Evolutionary conservation across 2,888 invertebrate species (phyloP).

Genomic region (Orthosia gracilis): DNA sequence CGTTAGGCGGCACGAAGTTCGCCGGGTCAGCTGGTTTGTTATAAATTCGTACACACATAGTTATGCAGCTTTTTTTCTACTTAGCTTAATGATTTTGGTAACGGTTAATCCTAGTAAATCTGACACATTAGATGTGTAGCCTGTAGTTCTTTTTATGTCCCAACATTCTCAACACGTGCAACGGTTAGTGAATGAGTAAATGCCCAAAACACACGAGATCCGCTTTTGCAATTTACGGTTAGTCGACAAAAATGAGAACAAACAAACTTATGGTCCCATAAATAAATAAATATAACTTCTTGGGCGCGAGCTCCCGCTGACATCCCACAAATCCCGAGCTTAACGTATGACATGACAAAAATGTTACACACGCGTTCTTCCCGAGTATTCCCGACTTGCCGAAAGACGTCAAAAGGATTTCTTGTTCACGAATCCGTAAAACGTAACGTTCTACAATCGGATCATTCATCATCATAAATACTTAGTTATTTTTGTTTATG

Average conservation of each 20-base stretch:
- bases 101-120: too few relatives aligned
- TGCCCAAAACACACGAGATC: slow-evolving; percentile 5
- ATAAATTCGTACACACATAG: too few relatives aligned
- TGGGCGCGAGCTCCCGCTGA: slow-evolving; percentile 25
- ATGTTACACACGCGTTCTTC: slow-evolving; percentile 55
- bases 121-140: background rate
- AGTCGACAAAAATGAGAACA: slow-evolving; percentile 28
- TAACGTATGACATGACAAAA: slow-evolving; percentile 62
- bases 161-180: background rate
- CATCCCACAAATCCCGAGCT: slow-evolving; percentile 58
- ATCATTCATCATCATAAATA: slow-evolving; percentile 57
- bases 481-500: slow-evolving; percentile 63
- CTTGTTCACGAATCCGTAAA: slow-evolving; percentile 45
- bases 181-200: slow-evolving; percentile 2
- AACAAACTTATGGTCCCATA: slow-evolving; percentile 40
- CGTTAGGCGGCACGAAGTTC: too few relatives aligned
- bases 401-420: slow-evolving; percentile 65
- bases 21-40: too few relatives aligned
- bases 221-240: slow-evolving; percentile 29
- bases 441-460: slow-evolving; percentile 56
- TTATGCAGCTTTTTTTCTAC: too few relatives aligned
- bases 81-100: too few relatives aligned
- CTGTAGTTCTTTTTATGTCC: too few relatives aligned
- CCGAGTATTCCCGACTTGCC: slow-evolving; percentile 46
- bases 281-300: slow-evolving; percentile 48